Evolutionary conservation across 1,140 invertebrate species (phyloP).

Genomic region (Pogonus chalceus): DNA sequence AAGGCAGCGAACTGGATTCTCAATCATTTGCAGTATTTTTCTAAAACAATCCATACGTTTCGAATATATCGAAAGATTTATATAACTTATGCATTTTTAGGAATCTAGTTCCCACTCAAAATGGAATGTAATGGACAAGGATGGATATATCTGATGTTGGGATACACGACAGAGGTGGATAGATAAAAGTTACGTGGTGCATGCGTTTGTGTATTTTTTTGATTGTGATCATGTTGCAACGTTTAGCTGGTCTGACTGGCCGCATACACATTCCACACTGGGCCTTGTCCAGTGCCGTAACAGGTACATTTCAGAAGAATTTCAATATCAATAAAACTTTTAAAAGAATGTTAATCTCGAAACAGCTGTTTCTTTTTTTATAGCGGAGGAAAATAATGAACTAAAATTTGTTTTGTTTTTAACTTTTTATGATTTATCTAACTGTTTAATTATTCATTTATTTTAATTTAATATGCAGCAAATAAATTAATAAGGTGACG

Average conservation of each 20-base stretch:
- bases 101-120: background rate
- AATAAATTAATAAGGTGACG: too few relatives aligned
- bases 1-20: background rate
- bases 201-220: background rate
- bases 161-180: background rate
- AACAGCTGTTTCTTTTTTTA: too few relatives aligned
- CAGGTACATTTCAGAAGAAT: too few relatives aligned
- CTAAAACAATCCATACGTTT: background rate
- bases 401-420: too few relatives aligned
- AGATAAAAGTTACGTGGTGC: background rate
- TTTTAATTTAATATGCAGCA: too few relatives aligned
- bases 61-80: background rate
- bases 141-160: background rate
- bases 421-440: too few relatives aligned
- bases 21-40: background rate
- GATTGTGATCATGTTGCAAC: background rate
- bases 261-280: conserved; percentile 1
- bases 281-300: too few relatives aligned
- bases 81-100: background rate
- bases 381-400: too few relatives aligned
- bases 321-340: too few relatives aligned
- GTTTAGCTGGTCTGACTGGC: conserved; percentile 4
- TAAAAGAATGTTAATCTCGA: too few relatives aligned
- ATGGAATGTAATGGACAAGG: background rate
- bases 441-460: too few relatives aligned